Conservation (phyloP, 2,797 vertebrate species). For the Picus viridis region DNA sequence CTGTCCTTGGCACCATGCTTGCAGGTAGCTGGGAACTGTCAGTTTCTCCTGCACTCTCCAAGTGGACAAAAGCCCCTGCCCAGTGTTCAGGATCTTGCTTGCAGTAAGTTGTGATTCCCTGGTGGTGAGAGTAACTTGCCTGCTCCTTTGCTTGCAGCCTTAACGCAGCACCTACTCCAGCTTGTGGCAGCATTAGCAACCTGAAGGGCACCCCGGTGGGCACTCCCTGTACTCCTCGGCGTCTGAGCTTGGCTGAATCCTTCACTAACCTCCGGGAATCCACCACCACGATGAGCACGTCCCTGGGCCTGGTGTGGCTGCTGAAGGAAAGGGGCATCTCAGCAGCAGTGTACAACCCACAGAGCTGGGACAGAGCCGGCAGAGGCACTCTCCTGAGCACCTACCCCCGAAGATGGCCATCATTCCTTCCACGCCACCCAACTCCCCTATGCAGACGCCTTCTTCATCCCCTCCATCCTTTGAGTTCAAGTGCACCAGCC, state of each 20-base stretch:
- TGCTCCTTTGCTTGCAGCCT: constrained; percentile 81
- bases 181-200: constrained; percentile 82
- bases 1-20: background rate
- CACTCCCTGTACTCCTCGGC: constrained; percentile 93
- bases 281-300: constrained; percentile 96
- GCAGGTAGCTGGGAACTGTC: background rate
- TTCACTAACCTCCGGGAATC: constrained; percentile 95
- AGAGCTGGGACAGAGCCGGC: constrained; percentile 90
- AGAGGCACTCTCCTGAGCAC: constrained; percentile 77
- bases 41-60: background rate
- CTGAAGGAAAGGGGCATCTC: constrained; percentile 94
- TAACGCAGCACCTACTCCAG: constrained; percentile 82
- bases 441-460: constrained; percentile 87
- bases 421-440: constrained; percentile 90
- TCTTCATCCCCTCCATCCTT: constrained; percentile 80
- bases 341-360: constrained; percentile 90
- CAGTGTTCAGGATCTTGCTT: background rate
- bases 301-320: constrained; percentile 92
- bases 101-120: background rate
- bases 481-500: constrained; percentile 89
- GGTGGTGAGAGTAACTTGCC: background rate
- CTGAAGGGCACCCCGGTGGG: constrained; percentile 88
- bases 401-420: constrained; percentile 78
- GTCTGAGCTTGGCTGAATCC: constrained; percentile 92
- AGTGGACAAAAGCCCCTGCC: background rate